Percentiles rank a stretch among this genome's conserved stretches.
phyloP scores from a whole-genome alignment of 1,140 invertebrate genomes.

The Drosophila bocqueti region DNA sequence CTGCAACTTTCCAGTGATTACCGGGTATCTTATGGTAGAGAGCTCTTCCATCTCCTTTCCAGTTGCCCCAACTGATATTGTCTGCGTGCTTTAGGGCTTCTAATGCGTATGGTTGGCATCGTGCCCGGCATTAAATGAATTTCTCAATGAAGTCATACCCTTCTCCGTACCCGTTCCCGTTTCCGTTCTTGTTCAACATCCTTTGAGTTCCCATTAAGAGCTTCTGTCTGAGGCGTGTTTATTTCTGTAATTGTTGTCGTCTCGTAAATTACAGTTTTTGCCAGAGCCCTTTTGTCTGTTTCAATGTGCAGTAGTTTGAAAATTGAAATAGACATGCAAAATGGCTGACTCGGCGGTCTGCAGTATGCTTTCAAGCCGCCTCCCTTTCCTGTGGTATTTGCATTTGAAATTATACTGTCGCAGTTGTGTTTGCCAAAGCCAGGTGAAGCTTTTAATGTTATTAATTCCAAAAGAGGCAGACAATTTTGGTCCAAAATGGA shows the following conservation, averaged over 20 bases:
- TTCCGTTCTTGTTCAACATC: slow-evolving; percentile 26
- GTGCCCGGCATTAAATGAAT: slow-evolving; percentile 62
- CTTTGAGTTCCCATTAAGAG: slow-evolving; percentile 46
- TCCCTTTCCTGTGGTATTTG: slow-evolving; percentile 37
- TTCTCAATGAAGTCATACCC: slow-evolving; percentile 61
- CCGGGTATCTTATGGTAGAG: slow-evolving; percentile 4
- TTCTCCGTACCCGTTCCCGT: not conserved
- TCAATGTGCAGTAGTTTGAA: slow-evolving; percentile 26
- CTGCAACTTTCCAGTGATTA: not conserved
- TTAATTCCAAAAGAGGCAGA: slow-evolving; percentile 32
- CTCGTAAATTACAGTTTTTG: slow-evolving; percentile 62
- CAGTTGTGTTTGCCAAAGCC: slow-evolving; percentile 30
- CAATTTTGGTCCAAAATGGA: slow-evolving; percentile 8
- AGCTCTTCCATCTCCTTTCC: not conserved
- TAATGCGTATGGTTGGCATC: slow-evolving; percentile 46
- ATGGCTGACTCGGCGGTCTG: slow-evolving; percentile 24
- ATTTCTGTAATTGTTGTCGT: slow-evolving; percentile 59
- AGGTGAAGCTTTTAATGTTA: slow-evolving; percentile 52
- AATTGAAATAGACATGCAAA: slow-evolving; percentile 58
- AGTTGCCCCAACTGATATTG: slow-evolving; percentile 1
- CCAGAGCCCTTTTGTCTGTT: slow-evolving; percentile 21
- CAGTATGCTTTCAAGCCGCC: slow-evolving; percentile 12
- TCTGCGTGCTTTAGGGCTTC: slow-evolving; percentile 41
- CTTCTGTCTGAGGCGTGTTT: slow-evolving; percentile 44
- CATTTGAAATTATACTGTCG: slow-evolving; percentile 44